Conservation (phyloP, 2,113 vertebrate genomes). For the Bothrops jararaca region DNA sequence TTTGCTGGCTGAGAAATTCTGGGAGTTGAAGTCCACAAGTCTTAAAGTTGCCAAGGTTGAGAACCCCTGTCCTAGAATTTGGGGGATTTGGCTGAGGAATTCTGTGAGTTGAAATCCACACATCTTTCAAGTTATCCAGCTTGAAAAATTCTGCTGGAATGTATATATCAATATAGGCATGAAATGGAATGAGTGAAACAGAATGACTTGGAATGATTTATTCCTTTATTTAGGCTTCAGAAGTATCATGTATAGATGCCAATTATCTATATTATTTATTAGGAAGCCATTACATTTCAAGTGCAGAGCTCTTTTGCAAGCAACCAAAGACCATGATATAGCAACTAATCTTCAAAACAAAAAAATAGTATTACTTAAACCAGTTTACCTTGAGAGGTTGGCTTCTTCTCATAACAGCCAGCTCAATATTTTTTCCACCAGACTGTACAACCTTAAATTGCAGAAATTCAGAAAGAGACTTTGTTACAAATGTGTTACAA, state of each 20-base stretch:
- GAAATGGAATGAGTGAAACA: neutral
- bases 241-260: neutral
- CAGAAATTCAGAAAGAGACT: neutral
- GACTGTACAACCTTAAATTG: conserved; percentile 78
- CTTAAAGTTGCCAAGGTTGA: too few species aligned
- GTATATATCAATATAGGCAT: neutral
- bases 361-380: neutral
- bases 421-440: conserved; percentile 81
- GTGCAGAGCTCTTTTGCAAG: neutral
- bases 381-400: conserved; percentile 78
- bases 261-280: neutral
- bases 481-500: neutral
- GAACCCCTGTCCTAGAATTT: too few species aligned
- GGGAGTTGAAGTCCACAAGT: too few species aligned
- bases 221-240: neutral
- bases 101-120: neutral
- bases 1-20: too few species aligned
- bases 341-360: neutral
- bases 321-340: neutral
- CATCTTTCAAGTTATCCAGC: neutral
- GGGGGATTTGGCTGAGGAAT: neutral
- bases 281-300: neutral
- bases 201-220: neutral
- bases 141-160: neutral
- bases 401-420: conserved; percentile 80